These are phyloP conservation scores for Malthinus seriepunctatus DNA, from an alignment of 2,888 invertebrate genomes.

Conservation along the genomic window DNA sequence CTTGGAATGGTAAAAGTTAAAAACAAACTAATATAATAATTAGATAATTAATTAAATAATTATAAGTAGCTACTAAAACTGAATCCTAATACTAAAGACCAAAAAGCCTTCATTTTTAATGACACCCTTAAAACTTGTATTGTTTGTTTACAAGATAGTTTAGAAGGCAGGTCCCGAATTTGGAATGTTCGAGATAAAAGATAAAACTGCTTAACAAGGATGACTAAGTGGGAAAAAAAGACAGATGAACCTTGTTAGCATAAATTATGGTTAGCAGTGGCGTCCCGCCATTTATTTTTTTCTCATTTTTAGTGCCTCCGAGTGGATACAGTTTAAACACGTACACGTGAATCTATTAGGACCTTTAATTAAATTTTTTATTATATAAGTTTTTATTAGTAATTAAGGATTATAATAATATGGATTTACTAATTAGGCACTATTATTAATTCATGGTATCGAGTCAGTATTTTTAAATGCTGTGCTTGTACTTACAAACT, in stretches of 20 bases:
- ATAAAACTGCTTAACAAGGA: constrained; percentile 47
- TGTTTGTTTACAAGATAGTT: neutral
- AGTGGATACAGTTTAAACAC: neutral
- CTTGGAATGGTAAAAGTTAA: too few relatives aligned
- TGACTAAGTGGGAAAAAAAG: constrained; percentile 34
- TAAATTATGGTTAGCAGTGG: constrained; percentile 46
- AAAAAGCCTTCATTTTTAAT: neutral
- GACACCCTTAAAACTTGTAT: neutral
- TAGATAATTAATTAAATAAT: too few relatives aligned
- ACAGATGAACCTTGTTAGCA: constrained; percentile 49
- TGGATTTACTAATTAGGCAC: too few relatives aligned
- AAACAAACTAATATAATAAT: too few relatives aligned
- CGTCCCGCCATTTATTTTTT: constrained; percentile 24
- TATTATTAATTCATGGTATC: too few relatives aligned
- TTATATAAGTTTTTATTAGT: too few relatives aligned
- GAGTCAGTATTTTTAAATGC: too few relatives aligned
- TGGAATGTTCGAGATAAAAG: constrained; percentile 43
- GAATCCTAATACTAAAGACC: too few relatives aligned
- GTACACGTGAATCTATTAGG: neutral
- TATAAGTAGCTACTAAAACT: too few relatives aligned
- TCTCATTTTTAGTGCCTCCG: neutral
- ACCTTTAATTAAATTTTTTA: too few relatives aligned
- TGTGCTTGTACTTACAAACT: too few relatives aligned
- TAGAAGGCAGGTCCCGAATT: neutral
- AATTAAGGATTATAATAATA: too few relatives aligned